A percentile compares a stretch with the other conserved stretches of the same genome.
Evolutionary conservation across 2,797 vertebrate species (phyloP).

Genomic region (Hafferia zeledoni): DNA sequence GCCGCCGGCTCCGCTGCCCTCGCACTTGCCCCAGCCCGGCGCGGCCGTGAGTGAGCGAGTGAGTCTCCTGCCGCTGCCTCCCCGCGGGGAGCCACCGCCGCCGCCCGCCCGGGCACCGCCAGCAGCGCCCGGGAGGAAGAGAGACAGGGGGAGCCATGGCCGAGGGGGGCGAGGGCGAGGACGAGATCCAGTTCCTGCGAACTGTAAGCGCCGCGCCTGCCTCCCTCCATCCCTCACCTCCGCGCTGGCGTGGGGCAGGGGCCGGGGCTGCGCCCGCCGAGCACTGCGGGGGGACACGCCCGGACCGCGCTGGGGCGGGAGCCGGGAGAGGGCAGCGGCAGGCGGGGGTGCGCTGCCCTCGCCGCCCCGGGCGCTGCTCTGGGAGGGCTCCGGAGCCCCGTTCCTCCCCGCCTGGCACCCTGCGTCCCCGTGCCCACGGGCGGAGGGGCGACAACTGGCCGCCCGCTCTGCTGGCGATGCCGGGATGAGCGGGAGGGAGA

Average conservation of each 20-base stretch:
- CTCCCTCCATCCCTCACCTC: neutral
- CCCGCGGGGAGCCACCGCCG: neutral
- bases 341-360: neutral
- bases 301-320: neutral
- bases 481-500: neutral
- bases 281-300: neutral
- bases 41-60: neutral
- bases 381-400: neutral
- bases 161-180: conserved; percentile 95
- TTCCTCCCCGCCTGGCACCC: neutral
- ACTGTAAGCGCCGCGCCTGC: conserved; percentile 85
- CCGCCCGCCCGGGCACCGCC: neutral
- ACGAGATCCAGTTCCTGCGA: conserved; percentile 96
- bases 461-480: neutral
- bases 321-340: neutral
- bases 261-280: neutral
- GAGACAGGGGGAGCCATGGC: conserved; percentile 85
- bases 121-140: neutral
- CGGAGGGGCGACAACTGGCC: neutral
- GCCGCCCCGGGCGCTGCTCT: neutral
- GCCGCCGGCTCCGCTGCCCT: conserved; percentile 1
- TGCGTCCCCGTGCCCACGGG: neutral
- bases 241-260: neutral
- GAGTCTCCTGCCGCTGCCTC: neutral
- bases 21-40: conserved; percentile 16